Percentiles rank a stretch among this genome's conserved stretches.
Conservation (phyloP, 1,140 invertebrate genomes). For the Drosophila insularis region DNA sequence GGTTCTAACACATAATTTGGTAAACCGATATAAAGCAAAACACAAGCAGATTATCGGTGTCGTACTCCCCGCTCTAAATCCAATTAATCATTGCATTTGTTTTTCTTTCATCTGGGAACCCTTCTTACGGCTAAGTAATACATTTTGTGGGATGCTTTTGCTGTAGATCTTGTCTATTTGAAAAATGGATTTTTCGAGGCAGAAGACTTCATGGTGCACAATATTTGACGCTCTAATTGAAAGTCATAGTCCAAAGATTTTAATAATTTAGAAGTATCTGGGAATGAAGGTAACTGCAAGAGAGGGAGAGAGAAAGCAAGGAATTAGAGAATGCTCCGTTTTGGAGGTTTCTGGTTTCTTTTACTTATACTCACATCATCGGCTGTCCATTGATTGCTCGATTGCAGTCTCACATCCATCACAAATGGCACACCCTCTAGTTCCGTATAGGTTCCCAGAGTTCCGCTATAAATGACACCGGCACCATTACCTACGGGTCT, state of each 20-base stretch:
- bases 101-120: background rate
- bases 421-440: slow-evolving; percentile 87
- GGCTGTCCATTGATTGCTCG: slow-evolving; percentile 29
- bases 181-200: slow-evolving; percentile 82
- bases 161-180: slow-evolving; percentile 65
- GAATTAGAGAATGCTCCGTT: no score
- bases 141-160: background rate
- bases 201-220: slow-evolving; percentile 81
- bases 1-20: no score
- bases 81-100: background rate
- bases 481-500: background rate
- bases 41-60: background rate
- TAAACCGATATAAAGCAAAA: no score
- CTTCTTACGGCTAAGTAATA: background rate
- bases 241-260: slow-evolving; percentile 79
- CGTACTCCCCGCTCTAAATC: no score
- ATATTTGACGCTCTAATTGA: slow-evolving; percentile 80
- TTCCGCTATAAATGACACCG: slow-evolving; percentile 62
- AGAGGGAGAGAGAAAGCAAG: background rate
- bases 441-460: slow-evolving; percentile 82
- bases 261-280: slow-evolving; percentile 64
- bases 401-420: slow-evolving; percentile 60
- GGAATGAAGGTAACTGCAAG: slow-evolving; percentile 63
- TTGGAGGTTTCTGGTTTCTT: no score
- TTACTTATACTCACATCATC: slow-evolving; percentile 58